Evolutionary conservation across 2,113 vertebrate genomes (phyloP).

Genomic region (Pterophyllum scalare): DNA sequence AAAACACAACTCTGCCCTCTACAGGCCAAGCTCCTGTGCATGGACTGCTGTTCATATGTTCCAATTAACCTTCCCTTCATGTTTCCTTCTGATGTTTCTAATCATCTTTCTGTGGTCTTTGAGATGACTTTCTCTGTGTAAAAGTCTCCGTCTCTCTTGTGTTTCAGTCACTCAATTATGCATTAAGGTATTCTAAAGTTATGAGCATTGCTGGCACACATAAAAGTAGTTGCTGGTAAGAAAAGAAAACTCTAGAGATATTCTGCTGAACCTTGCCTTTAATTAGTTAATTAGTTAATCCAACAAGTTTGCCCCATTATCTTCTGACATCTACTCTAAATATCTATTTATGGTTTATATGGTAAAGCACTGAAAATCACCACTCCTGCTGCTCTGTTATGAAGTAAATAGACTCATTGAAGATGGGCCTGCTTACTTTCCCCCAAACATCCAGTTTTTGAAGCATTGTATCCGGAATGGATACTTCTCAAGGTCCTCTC

Average conservation of each 20-base stretch:
- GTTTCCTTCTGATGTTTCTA: neutral
- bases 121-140: neutral
- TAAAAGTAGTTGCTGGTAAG: neutral
- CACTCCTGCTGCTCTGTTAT: neutral
- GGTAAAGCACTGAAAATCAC: neutral
- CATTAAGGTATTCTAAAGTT: neutral
- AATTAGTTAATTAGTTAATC: neutral
- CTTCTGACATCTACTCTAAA: neutral
- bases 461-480: neutral
- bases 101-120: neutral
- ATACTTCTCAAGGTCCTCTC: too few species aligned
- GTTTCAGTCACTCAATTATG: too few species aligned
- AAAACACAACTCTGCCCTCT: conserved; percentile 26
- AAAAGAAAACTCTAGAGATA: neutral
- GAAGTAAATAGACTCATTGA: neutral
- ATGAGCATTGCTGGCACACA: neutral
- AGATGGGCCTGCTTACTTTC: neutral
- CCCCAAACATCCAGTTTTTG: neutral
- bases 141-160: neutral
- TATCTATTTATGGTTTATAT: neutral
- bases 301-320: neutral
- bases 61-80: neutral
- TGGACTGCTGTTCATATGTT: neutral
- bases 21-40: neutral
- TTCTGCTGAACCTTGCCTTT: neutral